Conservation (phyloP, 2,113 vertebrate genomes). For the rabbit (Oryctolagus cuniculus) region mOryCun1.1 NC_091432.1:67185501-67186000, state of each 20-base stretch:
- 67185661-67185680: neutral
- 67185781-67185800: neutral
- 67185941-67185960: neutral
- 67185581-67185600: neutral
- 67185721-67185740: neutral
- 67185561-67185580: neutral
- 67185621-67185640: neutral
- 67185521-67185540: neutral
- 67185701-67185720: neutral
- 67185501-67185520: neutral
- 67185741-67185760: too few relatives aligned
- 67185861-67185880: conserved; percentile 43
- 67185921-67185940: neutral
- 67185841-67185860: conserved; percentile 80
- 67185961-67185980: neutral
- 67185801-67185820: conserved; percentile 78
- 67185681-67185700: neutral
- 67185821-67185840: conserved; percentile 67
- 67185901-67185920: conserved; percentile 41
- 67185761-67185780: neutral
- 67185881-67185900: conserved; percentile 78
- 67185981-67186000: neutral
- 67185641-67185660: neutral
- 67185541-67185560: neutral
- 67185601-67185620: neutral